These are phyloP conservation scores for Thunnus maccoyii DNA, from an alignment of 2,113 vertebrate species.

Conservation along the genomic window DNA sequence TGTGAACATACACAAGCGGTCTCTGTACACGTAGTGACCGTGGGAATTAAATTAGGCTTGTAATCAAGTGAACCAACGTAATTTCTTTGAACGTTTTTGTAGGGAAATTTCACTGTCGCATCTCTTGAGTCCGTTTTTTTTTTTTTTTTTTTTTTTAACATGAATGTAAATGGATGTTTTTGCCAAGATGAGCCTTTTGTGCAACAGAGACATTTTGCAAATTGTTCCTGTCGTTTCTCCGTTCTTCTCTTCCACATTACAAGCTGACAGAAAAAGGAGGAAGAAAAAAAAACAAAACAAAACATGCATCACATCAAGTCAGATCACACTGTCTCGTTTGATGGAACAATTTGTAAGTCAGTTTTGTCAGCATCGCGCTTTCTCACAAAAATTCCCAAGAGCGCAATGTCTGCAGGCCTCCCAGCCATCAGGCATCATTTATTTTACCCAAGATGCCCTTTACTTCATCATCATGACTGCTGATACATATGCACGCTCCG, in stretches of 20 bases:
- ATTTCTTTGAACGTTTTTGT: neutral
- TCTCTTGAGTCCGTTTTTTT: too few relatives aligned
- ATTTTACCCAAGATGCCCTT: constrained; percentile 68
- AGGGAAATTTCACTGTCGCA: neutral
- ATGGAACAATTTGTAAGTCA: constrained; percentile 66
- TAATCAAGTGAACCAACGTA: neutral
- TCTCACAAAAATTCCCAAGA: constrained; percentile 52
- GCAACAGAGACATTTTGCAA: constrained; percentile 11
- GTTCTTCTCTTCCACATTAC: constrained; percentile 16
- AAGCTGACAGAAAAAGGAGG: constrained; percentile 8
- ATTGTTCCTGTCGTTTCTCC: constrained; percentile 37
- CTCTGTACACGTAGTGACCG: neutral
- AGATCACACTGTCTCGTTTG: constrained; percentile 49
- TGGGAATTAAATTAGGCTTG: neutral
- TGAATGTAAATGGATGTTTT: constrained; percentile 26
- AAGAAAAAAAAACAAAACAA: neutral
- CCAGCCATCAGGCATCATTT: constrained; percentile 40
- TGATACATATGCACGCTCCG: constrained; percentile 15
- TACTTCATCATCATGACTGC: constrained; percentile 49
- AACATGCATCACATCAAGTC: constrained; percentile 45
- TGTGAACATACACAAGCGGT: neutral
- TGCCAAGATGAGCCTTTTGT: constrained; percentile 11
- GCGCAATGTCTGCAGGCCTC: constrained; percentile 27
- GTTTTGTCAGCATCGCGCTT: constrained; percentile 47
- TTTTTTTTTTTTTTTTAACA: too few relatives aligned